phyloP scores from a whole-genome alignment of 2,888 invertebrate genomes.

The Baronia brevicornis region DNA sequence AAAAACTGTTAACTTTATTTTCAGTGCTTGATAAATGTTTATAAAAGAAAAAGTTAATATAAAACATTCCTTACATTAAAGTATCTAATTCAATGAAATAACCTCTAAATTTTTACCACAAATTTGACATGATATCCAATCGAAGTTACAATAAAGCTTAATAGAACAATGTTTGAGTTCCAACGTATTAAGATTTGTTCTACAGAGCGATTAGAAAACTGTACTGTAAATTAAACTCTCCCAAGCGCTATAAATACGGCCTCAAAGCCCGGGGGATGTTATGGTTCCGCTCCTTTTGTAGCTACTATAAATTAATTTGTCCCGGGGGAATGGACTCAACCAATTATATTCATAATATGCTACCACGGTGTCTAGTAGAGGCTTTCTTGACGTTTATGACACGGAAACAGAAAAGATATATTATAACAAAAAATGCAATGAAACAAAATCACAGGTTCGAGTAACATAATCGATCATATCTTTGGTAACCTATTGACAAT shows the following conservation, averaged over 20 bases:
- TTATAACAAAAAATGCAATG: too few species aligned
- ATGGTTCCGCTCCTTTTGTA: slow-evolving; percentile 42
- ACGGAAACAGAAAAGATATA: too few species aligned
- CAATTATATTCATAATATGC: slow-evolving; percentile 19
- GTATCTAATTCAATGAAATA: too few species aligned
- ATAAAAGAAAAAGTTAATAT: too few species aligned
- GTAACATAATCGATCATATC: too few species aligned
- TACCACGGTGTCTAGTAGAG: slow-evolving; percentile 4
- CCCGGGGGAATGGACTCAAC: slow-evolving; percentile 47
- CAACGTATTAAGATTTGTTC: slow-evolving; percentile 17
- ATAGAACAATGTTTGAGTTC: background rate
- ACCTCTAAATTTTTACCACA: too few species aligned
- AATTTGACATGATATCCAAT: slow-evolving; percentile 17
- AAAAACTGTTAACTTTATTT: too few species aligned
- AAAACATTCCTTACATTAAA: too few species aligned
- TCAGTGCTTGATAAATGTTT: too few species aligned
- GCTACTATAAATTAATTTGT: slow-evolving; percentile 60
- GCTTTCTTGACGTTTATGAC: too few species aligned
- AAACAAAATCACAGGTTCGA: too few species aligned
- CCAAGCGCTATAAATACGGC: slow-evolving; percentile 46
- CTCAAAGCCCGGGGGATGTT: slow-evolving; percentile 42
- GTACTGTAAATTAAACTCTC: slow-evolving; percentile 45
- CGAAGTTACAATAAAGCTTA: slow-evolving; percentile 1
- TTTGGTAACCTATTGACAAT: too few species aligned
- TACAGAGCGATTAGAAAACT: slow-evolving; percentile 38